Evolutionary conservation across 2,888 invertebrate species (phyloP).

Genomic region (Diogma glabrata): DNA sequence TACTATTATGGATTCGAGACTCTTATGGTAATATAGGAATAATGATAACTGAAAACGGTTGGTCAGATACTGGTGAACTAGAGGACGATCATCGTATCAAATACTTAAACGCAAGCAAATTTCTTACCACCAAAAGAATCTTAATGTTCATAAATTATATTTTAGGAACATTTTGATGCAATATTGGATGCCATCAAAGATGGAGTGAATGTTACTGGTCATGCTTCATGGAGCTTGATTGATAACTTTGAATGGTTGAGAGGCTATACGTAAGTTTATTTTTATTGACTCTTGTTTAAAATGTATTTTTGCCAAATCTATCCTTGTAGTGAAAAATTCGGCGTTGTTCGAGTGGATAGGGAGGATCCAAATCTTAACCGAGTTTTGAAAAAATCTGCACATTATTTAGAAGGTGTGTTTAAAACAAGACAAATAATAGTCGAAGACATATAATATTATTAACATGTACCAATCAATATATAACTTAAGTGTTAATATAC

Average conservation of each 20-base stretch:
- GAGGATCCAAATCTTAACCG: not conserved
- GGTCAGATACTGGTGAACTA: slow-evolving; percentile 29
- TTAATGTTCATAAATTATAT: not conserved
- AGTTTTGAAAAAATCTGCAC: not conserved
- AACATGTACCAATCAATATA: too few relatives aligned
- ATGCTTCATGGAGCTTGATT: slow-evolving; percentile 49
- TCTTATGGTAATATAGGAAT: slow-evolving; percentile 24
- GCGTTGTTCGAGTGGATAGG: not conserved
- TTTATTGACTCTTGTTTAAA: too few relatives aligned
- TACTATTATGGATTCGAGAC: slow-evolving; percentile 14
- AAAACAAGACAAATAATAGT: not conserved
- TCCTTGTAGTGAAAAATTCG: slow-evolving; percentile 2
- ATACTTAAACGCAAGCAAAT: slow-evolving; percentile 11
- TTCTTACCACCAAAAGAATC: not conserved
- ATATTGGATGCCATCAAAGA: slow-evolving; percentile 22
- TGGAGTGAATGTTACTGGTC: slow-evolving; percentile 39
- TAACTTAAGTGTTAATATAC: too few relatives aligned
- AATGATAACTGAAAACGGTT: slow-evolving; percentile 45
- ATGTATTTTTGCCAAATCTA: too few relatives aligned
- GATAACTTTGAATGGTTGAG: slow-evolving; percentile 53
- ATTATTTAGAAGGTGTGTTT: not conserved
- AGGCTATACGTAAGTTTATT: not conserved
- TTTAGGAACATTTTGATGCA: slow-evolving; percentile 31
- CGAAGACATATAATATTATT: too few relatives aligned
- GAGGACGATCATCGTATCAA: slow-evolving; percentile 28